These are phyloP conservation scores for Macrotrachela quadricornifera DNA, from an alignment of 1,140 invertebrate genomes.

Conservation along the genomic window DNA sequence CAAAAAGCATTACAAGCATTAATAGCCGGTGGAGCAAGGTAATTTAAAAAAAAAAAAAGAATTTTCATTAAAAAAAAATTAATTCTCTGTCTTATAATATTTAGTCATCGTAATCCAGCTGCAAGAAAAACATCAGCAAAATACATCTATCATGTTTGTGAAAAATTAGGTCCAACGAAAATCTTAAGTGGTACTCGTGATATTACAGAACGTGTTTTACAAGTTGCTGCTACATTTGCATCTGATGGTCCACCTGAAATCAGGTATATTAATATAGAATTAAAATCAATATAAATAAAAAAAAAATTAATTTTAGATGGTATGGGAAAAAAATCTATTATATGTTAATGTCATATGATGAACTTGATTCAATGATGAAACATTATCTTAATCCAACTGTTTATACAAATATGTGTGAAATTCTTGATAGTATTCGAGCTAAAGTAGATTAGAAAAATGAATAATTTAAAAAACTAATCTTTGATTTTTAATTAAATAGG, in stretches of 20 bases:
- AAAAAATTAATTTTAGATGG: conserved; percentile 30
- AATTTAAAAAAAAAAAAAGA: conserved; percentile 17
- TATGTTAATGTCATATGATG: conserved; percentile 36
- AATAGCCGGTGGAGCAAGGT: conserved; percentile 41
- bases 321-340: conserved; percentile 45
- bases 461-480: too few species aligned
- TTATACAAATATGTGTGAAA: conserved; percentile 44
- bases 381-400: conserved; percentile 44
- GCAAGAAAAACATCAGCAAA: conserved; percentile 56
- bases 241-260: conserved; percentile 65
- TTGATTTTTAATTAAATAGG: not conserved
- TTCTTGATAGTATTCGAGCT: conserved; percentile 37
- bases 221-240: conserved; percentile 53
- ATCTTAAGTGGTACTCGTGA: conserved; percentile 49
- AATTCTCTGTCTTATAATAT: not conserved
- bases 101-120: conserved; percentile 57
- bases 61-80: not conserved
- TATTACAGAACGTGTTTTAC: conserved; percentile 52
- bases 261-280: conserved; percentile 33
- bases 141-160: conserved; percentile 43
- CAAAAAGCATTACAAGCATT: conserved; percentile 33
- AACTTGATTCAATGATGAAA: conserved; percentile 40
- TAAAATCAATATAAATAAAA: not conserved
- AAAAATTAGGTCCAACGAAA: conserved; percentile 48
- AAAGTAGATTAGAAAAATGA: conserved; percentile 21